phyloP scores from a whole-genome alignment of 1,140 invertebrate genomes.

The Drosophila grimshawi region DNA sequence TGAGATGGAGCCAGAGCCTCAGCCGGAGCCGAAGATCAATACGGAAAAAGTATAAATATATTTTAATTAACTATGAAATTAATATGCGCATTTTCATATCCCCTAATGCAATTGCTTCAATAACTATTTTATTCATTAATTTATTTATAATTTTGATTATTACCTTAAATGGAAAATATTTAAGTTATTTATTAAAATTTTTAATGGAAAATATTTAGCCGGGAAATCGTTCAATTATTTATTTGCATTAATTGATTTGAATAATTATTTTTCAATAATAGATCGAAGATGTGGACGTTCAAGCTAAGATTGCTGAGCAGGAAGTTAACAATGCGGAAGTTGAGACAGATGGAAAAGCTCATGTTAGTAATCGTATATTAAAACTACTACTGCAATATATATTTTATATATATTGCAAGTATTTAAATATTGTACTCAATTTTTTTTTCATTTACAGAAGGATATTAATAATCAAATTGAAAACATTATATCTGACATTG shows the following conservation, averaged over 20 bases:
- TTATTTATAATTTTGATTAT: too few relatives aligned
- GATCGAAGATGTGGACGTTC: slow-evolving; percentile 3
- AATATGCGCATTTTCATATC: not conserved
- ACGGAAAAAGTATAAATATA: slow-evolving; percentile 14
- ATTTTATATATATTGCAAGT: slow-evolving; percentile 1
- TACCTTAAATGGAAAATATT: too few relatives aligned
- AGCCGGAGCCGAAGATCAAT: slow-evolving; percentile 4
- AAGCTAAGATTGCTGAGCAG: not conserved
- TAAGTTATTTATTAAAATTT: too few relatives aligned
- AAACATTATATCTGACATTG: slow-evolving; percentile 87
- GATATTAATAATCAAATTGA: slow-evolving; percentile 86
- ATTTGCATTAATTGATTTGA: not conserved
- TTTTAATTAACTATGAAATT: not conserved
- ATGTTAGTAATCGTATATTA: slow-evolving; percentile 16
- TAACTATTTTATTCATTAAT: not conserved
- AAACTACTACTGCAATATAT: not conserved
- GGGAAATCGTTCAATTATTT: not conserved
- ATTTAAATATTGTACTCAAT: not conserved
- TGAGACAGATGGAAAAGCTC: not conserved
- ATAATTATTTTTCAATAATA: not conserved
- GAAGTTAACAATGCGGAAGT: not conserved
- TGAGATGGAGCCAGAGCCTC: not conserved
- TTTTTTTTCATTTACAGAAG: slow-evolving; percentile 67
- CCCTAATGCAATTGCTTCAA: not conserved
- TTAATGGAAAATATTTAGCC: not conserved